phyloP scores from a whole-genome alignment of 2,113 vertebrate species.

The Dromiciops gliroides region DNA sequence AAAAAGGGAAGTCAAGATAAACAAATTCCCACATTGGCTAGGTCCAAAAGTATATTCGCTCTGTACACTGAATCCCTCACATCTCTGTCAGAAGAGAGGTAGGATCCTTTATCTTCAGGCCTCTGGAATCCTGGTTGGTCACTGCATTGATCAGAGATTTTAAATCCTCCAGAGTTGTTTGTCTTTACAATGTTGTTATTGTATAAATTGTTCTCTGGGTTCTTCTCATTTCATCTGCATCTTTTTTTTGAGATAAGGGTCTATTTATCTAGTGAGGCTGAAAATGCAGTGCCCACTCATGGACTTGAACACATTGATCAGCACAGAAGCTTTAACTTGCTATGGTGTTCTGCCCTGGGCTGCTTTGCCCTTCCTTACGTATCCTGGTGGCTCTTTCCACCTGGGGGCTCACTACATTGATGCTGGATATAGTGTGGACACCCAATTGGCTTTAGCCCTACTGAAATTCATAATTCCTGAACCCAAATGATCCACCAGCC shows the following conservation, averaged over 20 bases:
- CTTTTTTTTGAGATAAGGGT: not conserved
- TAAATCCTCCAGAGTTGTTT: not conserved
- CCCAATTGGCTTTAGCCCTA: not conserved
- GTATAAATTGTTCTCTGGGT: not conserved
- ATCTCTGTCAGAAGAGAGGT: not conserved
- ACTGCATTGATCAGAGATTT: not conserved
- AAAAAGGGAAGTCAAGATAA: not conserved
- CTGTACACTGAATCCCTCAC: not conserved
- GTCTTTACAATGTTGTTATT: not conserved
- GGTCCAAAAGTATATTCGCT: not conserved
- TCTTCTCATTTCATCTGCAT: not conserved
- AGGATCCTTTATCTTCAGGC: not conserved
- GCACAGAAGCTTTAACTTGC: not conserved
- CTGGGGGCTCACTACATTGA: not conserved
- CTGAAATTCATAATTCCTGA: not conserved
- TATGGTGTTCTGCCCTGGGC: not conserved
- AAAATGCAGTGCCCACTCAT: not conserved
- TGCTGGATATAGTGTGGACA: not conserved
- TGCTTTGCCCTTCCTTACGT: not conserved
- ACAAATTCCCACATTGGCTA: not conserved
- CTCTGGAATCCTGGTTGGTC: not conserved
- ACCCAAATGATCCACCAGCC: not conserved
- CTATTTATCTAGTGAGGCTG: not conserved
- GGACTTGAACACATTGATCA: not conserved
- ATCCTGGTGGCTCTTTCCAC: not conserved